phyloP scores from a whole-genome alignment of 2,888 invertebrate genomes.

The Tryphoninae sp. region DNA sequence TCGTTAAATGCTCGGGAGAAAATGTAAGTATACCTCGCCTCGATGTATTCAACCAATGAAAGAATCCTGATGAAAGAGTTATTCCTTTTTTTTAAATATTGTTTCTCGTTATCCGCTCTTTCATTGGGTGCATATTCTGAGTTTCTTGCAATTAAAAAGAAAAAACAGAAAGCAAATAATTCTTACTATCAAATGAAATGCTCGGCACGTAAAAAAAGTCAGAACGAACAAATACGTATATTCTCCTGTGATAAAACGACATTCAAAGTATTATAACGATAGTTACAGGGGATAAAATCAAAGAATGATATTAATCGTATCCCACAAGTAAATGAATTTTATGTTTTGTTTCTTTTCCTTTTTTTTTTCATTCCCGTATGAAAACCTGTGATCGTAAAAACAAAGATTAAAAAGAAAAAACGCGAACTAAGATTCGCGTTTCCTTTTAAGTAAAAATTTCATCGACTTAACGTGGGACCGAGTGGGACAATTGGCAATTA shows the following conservation, averaged over 20 bases:
- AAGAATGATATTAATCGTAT: constrained; percentile 9
- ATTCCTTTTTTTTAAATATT: constrained; percentile 1
- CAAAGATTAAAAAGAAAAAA: constrained; percentile 11
- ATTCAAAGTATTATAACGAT: constrained; percentile 22
- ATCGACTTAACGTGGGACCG: not conserved
- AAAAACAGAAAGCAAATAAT: constrained; percentile 17
- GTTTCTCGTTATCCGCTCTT: constrained; percentile 18
- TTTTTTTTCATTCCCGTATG: not conserved
- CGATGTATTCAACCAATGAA: constrained; percentile 61
- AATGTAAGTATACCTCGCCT: constrained; percentile 64
- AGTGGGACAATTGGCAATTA: constrained; percentile 32
- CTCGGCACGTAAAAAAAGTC: constrained; percentile 52
- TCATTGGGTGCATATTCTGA: constrained; percentile 49
- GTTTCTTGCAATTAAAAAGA: constrained; percentile 37
- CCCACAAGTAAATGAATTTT: not conserved
- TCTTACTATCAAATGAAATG: constrained; percentile 22
- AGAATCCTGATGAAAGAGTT: constrained; percentile 45
- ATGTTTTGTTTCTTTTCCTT: constrained; percentile 12
- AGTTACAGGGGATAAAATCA: constrained; percentile 10
- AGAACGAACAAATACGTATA: constrained; percentile 21
- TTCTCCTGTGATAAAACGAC: constrained; percentile 17
- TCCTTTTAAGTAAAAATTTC: constrained; percentile 31
- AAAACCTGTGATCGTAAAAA: constrained; percentile 8
- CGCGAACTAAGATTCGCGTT: constrained; percentile 29
- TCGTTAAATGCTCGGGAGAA: constrained; percentile 61